Conservation (phyloP, 2,797 vertebrate species). For the Catharus ustulatus region DNA sequence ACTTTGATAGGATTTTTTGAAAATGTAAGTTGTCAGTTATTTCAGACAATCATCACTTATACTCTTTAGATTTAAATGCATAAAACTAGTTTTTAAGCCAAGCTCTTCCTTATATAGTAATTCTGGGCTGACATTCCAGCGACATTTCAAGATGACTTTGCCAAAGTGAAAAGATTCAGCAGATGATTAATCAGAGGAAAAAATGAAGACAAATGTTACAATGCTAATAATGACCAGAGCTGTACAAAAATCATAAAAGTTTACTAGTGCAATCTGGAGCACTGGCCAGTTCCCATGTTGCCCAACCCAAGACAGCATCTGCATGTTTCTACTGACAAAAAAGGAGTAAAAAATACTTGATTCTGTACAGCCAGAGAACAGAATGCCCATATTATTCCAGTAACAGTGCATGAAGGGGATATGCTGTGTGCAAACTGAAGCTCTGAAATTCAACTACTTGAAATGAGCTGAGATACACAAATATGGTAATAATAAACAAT, state of each 20-base stretch:
- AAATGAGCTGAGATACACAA: neutral
- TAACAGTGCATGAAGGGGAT: neutral
- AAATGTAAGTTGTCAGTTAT: neutral
- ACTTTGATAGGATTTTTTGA: neutral
- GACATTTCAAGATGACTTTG: neutral
- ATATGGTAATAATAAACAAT: neutral
- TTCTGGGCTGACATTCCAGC: neutral
- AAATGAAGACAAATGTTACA: conserved; percentile 22
- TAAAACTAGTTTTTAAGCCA: neutral
- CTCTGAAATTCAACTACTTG: neutral
- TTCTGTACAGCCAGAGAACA: neutral
- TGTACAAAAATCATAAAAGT: neutral
- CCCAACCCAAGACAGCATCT: neutral
- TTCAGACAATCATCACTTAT: neutral
- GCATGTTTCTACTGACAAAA: neutral
- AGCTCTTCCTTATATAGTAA: conserved; percentile 9
- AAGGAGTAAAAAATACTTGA: neutral
- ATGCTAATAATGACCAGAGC: neutral
- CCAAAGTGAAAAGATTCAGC: conserved; percentile 1
- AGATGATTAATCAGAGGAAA: conserved; percentile 17
- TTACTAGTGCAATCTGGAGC: neutral
- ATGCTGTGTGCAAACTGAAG: neutral
- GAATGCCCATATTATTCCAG: neutral
- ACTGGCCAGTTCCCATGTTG: neutral
- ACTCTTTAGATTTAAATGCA: neutral